Evolutionary conservation across 2,113 vertebrate species (phyloP), one percentile per base, ranked within the genome.

Genomic region (Mirza zaza): DNA sequence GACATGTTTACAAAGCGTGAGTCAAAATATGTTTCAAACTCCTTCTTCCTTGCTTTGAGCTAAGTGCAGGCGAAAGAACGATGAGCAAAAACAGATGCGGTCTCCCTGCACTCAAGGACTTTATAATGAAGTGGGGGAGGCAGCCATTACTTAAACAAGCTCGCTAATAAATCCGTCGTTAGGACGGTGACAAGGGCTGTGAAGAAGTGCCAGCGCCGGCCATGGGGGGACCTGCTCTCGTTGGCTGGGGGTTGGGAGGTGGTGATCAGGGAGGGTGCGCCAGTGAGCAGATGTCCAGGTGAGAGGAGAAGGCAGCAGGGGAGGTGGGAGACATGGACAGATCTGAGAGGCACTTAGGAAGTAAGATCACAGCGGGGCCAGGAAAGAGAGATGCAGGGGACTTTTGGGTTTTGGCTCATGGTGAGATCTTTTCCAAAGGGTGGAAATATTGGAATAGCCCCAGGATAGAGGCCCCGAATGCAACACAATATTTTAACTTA

Each of bases 401-500:
- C 27, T 87, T 34, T 13, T 21, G 23, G n/a, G 15, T 36, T 68
- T 73, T 3, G 23, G n/a, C 42, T 85, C 65, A 18, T 2, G 32
- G 39, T 17, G 42, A n/a, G 8, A 36, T n/a, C 23, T 68, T 80
- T 59, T 32, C 48, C 67, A 70, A 75, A 86, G 73, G 45, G 9
- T 39, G n/a, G 39, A 34, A 45, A 50, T n/a, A n/a, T 3, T 79
- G 87, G 67, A 81, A 77, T 21, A n/a, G 4, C 6, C 87, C 82
- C 94, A 88, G 82, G 55, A n/a, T 20, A 42, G 42, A 67, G 71
- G 8, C 88, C 70, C 34, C 29, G 52, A 18, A 13, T 1, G 5
- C 57, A 81, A 3, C 63, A 61, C 57, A 39, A 1, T 79, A 86
- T 88, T 89, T 97, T 85, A 82, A 94, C 94, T 95, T 95, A 91